Conservation (phyloP, 2,888 invertebrate genomes). For the Smittia sp. region DNA sequence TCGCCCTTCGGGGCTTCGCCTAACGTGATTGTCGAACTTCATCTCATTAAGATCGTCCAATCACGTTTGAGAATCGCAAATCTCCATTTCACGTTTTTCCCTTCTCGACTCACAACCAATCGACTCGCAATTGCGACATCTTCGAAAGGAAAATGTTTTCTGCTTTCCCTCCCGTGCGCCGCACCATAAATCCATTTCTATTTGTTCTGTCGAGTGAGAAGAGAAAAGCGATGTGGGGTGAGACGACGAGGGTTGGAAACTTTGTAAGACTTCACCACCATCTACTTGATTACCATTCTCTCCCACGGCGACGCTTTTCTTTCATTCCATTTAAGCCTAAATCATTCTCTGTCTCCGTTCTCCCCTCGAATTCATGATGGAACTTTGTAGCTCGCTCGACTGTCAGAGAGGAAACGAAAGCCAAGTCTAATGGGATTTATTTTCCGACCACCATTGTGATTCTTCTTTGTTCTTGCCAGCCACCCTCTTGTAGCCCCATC, state of each 20-base stretch:
- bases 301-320: not conserved
- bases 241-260: not conserved
- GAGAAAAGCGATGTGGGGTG: not conserved
- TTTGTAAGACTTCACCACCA: conserved; percentile 35
- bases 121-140: not conserved
- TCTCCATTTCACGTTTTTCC: not conserved
- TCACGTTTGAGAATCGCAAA: not conserved
- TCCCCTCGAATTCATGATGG: not conserved
- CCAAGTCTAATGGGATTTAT: conserved; percentile 33
- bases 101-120: not conserved
- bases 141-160: conserved; percentile 6
- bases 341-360: not conserved
- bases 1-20: not conserved
- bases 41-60: conserved; percentile 4
- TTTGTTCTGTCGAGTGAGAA: not conserved
- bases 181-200: conserved; percentile 8
- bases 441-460: conserved; percentile 25
- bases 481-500: not conserved
- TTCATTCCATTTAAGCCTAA: not conserved
- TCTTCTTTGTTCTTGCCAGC: not conserved
- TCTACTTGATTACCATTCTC: conserved; percentile 24
- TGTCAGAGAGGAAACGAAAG: conserved; percentile 10
- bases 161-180: not conserved
- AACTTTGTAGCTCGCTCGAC: not conserved
- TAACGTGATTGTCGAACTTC: not conserved